Evolutionary conservation across 2,113 vertebrate species (phyloP).

Genomic region (Stegostoma tigrinum): DNA sequence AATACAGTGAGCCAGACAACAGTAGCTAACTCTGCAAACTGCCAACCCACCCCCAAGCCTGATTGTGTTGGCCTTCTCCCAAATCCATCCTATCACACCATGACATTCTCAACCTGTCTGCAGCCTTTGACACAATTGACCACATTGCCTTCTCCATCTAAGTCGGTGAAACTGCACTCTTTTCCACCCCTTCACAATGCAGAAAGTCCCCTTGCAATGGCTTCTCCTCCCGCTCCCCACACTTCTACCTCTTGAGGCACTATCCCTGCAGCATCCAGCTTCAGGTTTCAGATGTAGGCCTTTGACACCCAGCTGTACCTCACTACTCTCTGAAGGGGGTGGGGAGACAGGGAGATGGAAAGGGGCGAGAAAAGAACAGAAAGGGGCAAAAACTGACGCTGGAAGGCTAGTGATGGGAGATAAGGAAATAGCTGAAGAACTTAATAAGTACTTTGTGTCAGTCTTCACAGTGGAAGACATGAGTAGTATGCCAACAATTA

Average conservation of each 20-base stretch:
- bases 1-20: conserved; percentile 29
- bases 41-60: background rate
- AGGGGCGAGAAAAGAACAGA: background rate
- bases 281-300: background rate
- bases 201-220: background rate
- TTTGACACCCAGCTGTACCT: background rate
- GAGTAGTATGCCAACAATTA: too few species aligned
- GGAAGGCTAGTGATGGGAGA: too few species aligned
- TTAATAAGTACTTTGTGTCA: too few species aligned
- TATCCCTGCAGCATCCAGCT: background rate
- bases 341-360: too few species aligned
- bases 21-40: background rate
- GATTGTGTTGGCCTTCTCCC: background rate
- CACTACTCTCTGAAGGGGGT: background rate
- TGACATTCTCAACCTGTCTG: background rate
- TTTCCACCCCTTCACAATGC: background rate
- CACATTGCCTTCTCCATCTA: background rate
- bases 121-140: background rate
- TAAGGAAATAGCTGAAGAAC: too few species aligned
- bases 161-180: background rate
- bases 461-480: too few species aligned
- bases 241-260: background rate
- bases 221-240: background rate
- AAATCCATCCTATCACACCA: too few species aligned
- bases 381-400: too few species aligned